Base-by-base conservation (phyloP, 2,797 vertebrate genomes). In the Smutsia temminckii region DNA sequence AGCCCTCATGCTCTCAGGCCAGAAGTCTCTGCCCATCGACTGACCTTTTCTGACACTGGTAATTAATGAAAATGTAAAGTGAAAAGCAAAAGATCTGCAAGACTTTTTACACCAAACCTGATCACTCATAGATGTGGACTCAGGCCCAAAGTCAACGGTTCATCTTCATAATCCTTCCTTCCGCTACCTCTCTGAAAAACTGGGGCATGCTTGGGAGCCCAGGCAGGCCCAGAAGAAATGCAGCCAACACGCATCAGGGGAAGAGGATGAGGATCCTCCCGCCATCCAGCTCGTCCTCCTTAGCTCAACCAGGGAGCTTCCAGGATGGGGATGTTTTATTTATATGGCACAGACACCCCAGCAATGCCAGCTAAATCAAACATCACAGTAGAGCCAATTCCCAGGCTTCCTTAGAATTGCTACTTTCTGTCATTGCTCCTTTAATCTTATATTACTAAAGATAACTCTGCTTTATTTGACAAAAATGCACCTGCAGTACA, bases 381-480 rank as follows among this genome's bases (percentile, higher is more conserved):
- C 64, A n/a, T 23, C 64, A 7, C 79, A n/a, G 1, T 1, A 27
- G 0, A 79, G 68, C 25, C 46, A 8, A 25, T 23, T 49, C 64
- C 64, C 27, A 69, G 46, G 66, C 77, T 91, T 84, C 94, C 79
- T 63, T 42, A 61, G 20, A 93, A 85, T 68, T 27, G 18, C 66
- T 63, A 89, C 59, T 29, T 72, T 71, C 61, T 80, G 68, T 64
- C 91, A 57, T 21, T 53, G 83, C 18, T 74, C 78, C 91, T 86
- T 94, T 77, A 94, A 95, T 96, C 79, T 94, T 91, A 55, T 23
- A 59, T 84, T 71, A 81, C 96, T 95, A 97, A 96, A 96, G 85
- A 96, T 96, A 97, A 95, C 85, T 96, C 95, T 61, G 69, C 96
- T 97, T 97, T 97, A 88, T 96, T 88, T 89, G 93, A 84, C 95